phyloP scores from a whole-genome alignment of 2,888 invertebrate genomes.

The Trachelus tabidus region DNA sequence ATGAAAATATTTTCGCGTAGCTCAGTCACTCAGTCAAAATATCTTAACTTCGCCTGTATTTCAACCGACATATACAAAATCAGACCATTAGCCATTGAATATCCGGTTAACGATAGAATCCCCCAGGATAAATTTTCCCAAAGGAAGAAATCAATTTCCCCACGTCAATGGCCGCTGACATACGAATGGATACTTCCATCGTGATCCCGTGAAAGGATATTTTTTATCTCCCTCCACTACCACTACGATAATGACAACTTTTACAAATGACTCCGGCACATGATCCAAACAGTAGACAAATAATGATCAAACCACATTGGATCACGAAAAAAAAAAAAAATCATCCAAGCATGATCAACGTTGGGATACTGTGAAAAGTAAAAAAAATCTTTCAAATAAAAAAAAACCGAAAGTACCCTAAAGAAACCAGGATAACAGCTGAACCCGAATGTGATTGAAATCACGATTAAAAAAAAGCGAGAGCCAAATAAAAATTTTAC shows the following conservation, averaged over 20 bases:
- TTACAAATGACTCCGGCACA: background rate
- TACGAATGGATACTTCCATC: background rate
- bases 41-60: background rate
- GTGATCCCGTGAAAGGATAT: background rate
- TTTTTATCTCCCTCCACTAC: background rate
- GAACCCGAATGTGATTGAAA: too few species aligned
- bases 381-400: too few species aligned
- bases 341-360: background rate
- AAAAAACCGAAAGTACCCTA: too few species aligned
- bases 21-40: background rate
- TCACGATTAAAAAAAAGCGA: too few species aligned
- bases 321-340: background rate
- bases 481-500: too few species aligned
- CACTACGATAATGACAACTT: background rate
- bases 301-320: background rate
- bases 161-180: background rate
- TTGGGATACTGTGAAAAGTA: too few species aligned
- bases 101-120: background rate
- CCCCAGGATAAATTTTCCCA: background rate
- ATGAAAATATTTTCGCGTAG: background rate
- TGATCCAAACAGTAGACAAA: background rate
- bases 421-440: too few species aligned
- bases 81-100: background rate
- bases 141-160: background rate
- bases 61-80: background rate